Evolutionary conservation across 2,113 vertebrate species (phyloP).

Genomic region (Chinchilla lanigera): DNA sequence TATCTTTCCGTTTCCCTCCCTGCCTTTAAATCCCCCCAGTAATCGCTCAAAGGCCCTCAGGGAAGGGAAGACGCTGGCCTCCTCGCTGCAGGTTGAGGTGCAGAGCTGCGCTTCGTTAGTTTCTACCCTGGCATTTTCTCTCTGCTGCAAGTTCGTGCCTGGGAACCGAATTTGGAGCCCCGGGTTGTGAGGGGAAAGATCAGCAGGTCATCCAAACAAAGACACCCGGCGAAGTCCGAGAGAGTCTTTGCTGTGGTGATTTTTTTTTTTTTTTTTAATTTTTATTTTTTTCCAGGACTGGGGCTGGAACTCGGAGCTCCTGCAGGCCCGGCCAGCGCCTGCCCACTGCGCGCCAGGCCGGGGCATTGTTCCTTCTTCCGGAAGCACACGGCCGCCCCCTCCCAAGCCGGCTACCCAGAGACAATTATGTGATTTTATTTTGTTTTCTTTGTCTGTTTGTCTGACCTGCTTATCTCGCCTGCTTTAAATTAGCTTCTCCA

Average conservation of each 20-base stretch:
- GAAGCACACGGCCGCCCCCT: fast-evolving
- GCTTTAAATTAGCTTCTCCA: constrained; percentile 86
- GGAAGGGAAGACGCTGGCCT: fast-evolving
- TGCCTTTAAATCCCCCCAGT: background rate
- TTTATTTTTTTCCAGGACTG: background rate
- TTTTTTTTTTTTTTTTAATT: background rate
- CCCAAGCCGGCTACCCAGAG: background rate
- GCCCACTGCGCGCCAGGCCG: fast-evolving
- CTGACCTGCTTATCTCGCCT: constrained; percentile 81
- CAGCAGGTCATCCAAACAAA: background rate
- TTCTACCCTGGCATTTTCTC: fast-evolving
- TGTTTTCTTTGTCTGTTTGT: constrained; percentile 49
- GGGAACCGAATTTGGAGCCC: background rate
- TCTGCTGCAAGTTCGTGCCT: background rate
- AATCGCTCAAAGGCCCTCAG: background rate
- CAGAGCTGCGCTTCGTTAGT: no score
- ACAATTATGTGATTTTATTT: constrained; percentile 39
- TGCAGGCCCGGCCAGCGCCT: no score
- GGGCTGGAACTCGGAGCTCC: background rate
- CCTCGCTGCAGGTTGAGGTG: no score
- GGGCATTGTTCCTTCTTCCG: background rate
- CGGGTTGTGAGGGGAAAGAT: background rate
- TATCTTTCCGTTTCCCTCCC: background rate
- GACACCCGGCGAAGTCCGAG: background rate
- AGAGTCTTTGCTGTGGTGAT: background rate